Evolutionary conservation across 2,888 invertebrate genomes (phyloP).

Genomic region (Ypsolopha sequella): DNA sequence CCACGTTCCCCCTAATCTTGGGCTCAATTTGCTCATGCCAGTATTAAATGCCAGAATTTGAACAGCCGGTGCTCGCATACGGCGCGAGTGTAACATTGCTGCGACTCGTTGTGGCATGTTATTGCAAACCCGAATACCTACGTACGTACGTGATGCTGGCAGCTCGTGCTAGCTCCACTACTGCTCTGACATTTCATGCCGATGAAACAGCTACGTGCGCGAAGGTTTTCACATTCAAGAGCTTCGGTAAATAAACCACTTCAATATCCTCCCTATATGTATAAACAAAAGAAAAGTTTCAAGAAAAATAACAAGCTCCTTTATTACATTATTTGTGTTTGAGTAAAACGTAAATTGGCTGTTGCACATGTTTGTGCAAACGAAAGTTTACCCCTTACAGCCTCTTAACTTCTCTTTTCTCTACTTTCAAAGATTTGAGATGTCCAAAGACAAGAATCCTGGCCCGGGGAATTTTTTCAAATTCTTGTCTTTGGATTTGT

Average conservation of each 20-base stretch:
- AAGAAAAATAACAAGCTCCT: not conserved
- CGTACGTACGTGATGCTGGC: constrained; percentile 25
- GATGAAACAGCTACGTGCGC: constrained; percentile 53
- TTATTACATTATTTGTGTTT: not conserved
- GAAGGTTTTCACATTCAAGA: constrained; percentile 2
- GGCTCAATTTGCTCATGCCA: constrained; percentile 8
- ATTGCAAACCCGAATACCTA: constrained; percentile 66
- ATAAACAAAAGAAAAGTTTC: not conserved
- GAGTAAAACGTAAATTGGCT: not conserved
- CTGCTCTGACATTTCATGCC: constrained; percentile 59
- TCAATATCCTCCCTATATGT: not conserved
- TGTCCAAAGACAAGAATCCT: no score
- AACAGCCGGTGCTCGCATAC: constrained; percentile 52
- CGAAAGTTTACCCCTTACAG: not conserved
- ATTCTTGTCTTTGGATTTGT: no score
- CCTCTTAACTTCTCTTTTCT: not conserved
- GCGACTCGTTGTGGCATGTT: constrained; percentile 66
- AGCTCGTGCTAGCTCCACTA: constrained; percentile 25
- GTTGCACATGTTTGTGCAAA: not conserved
- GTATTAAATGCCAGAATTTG: constrained; percentile 58
- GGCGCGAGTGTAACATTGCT: constrained; percentile 61
- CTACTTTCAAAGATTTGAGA: no score
- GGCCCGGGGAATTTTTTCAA: no score
- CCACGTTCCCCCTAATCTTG: constrained; percentile 9
- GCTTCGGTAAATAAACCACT: not conserved